Conservation (phyloP, 1,140 invertebrate genomes). For the Mya arenaria region DNA sequence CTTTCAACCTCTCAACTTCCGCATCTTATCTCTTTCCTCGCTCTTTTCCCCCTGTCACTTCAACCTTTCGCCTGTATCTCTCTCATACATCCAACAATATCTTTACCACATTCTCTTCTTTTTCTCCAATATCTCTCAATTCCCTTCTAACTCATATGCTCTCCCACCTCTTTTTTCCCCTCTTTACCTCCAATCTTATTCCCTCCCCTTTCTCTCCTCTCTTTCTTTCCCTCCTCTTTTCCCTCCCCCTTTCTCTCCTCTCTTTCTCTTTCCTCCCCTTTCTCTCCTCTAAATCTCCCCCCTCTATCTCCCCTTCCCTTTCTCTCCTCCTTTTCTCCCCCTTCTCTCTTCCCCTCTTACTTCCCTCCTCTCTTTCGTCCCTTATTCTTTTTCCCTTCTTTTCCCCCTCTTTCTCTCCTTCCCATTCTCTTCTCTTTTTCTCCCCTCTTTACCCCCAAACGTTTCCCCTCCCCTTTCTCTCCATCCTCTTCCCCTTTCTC, state of each 20-base stretch:
- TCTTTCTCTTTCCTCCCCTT: background rate
- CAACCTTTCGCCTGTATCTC: background rate
- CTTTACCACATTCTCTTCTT: background rate
- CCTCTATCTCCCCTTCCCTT: background rate
- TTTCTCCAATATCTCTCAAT: background rate
- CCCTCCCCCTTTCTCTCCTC: background rate
- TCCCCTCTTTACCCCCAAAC: background rate
- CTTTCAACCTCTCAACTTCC: background rate
- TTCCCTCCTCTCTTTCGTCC: background rate
- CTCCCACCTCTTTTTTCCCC: background rate
- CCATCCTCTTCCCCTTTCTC: background rate
- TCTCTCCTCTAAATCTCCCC: background rate
- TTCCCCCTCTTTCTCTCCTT: background rate
- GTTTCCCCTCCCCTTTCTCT: background rate
- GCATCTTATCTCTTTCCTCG: background rate
- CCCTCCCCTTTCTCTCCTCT: background rate
- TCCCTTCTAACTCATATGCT: background rate
- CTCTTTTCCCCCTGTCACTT: background rate
- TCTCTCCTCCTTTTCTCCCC: background rate
- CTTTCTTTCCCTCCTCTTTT: background rate
- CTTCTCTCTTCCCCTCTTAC: background rate
- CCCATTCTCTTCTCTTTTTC: background rate
- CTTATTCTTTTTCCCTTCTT: background rate
- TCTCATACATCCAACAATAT: background rate
- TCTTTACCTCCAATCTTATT: background rate